A percentile compares a stretch with the other conserved stretches of the same genome.
Conservation (phyloP, 2,113 vertebrate genomes). For the Microtus richardsoni region DNA sequence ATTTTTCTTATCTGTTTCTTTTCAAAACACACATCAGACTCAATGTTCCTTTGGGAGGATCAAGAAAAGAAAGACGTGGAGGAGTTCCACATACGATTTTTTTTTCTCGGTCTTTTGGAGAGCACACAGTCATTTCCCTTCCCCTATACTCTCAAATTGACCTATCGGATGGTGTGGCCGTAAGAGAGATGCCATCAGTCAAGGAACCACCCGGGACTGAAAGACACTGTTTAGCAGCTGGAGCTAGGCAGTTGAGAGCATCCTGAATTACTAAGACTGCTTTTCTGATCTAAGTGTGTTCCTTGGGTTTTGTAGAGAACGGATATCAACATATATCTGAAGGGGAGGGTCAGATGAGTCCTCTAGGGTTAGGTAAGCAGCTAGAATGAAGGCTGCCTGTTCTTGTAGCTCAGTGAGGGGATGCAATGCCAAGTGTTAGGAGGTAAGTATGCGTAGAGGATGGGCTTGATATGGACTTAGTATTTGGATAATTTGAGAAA, state of each 20-base stretch:
- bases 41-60: background rate
- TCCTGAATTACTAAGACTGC: background rate
- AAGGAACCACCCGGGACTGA: background rate
- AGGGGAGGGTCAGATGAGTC: background rate
- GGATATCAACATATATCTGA: background rate
- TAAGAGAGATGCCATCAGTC: background rate
- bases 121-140: background rate
- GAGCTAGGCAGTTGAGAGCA: background rate
- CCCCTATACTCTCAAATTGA: background rate
- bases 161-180: background rate
- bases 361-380: background rate
- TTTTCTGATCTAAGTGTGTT: background rate
- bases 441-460: background rate
- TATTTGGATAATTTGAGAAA: background rate
- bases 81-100: background rate
- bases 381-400: background rate
- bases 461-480: background rate
- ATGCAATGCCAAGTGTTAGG: background rate
- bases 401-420: background rate
- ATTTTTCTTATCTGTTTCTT: constrained; percentile 57
- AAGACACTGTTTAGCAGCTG: background rate
- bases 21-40: constrained; percentile 37
- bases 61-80: background rate
- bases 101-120: constrained; percentile 21
- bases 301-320: background rate